Conservation (phyloP, 2,888 invertebrate genomes). For the Calameuta idolon region DNA sequence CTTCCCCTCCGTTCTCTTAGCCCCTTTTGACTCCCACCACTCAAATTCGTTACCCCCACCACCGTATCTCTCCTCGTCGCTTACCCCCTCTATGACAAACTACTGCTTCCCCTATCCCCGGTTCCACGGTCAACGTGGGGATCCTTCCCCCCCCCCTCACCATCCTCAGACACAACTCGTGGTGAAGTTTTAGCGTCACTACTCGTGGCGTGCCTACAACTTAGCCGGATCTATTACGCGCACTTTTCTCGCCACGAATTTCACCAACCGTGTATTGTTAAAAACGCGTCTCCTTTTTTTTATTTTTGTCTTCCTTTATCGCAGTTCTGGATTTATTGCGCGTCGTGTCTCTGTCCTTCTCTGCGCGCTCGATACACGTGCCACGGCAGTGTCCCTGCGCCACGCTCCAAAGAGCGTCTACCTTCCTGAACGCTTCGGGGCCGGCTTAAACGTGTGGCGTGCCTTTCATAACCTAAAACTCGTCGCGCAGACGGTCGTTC, state of each 20-base stretch:
- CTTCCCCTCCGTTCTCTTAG: conserved; percentile 12
- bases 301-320: conserved; percentile 19
- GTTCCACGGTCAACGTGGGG: conserved; percentile 23
- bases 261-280: conserved; percentile 3
- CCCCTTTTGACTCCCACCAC: conserved; percentile 9
- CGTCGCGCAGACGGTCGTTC: neutral
- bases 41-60: conserved; percentile 18
- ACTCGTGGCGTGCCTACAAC: conserved; percentile 58
- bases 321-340: conserved; percentile 10
- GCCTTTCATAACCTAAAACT: neutral
- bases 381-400: conserved; percentile 1
- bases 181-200: conserved; percentile 61
- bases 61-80: conserved; percentile 23
- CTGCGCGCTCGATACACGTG: conserved; percentile 6
- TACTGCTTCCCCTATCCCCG: neutral
- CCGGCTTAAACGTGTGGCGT: neutral
- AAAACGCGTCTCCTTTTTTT: conserved; percentile 1
- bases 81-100: conserved; percentile 24
- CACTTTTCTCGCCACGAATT: conserved; percentile 39
- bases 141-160: conserved; percentile 8
- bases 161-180: conserved; percentile 45
- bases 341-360: conserved; percentile 18
- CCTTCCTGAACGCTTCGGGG: neutral
- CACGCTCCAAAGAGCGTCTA: neutral
- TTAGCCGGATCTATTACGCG: conserved; percentile 56